Evolutionary conservation across 2,113 vertebrate species (phyloP), one percentile per base, ranked within the genome.

Genomic region (Pampusana beccarii): DNA sequence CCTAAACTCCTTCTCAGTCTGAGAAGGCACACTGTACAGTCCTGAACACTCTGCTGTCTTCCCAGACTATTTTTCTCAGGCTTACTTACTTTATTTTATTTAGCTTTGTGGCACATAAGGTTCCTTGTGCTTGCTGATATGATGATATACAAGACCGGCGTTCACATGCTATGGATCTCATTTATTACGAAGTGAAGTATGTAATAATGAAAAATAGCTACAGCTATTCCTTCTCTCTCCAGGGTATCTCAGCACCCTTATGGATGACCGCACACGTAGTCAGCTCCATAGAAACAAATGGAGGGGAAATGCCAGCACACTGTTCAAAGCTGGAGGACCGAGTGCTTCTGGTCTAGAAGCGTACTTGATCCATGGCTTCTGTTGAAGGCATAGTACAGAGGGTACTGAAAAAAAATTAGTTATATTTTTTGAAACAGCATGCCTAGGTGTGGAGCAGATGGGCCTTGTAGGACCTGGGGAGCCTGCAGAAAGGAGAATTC

Each of bases 151-250:
- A 96, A 96, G 96, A 84, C 80, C 53, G 56, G 75, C 42, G 93
- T 86, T 96, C 96, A 89, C 96, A 96, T 54, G 94, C 96, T 92
- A 74, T 95, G 97, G 97, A 94, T 97, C 97, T 98, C 97, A 97
- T 97, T 98, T 97, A 98, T 98, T 98, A 98, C 48, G 3, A 97
- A 97, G 97, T 85, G 93, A 97, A 97, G 97, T 96, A 97, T 96
- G 95, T 98, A 98, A 98, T 98, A 97, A 95, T 97, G 98, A 98
- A 98, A 97, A 98, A 98, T 97, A 88, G 95, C 96, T 95, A 46
- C 67, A 92, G 40, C 89, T 70, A 94, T 86, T 95, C 91, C 86
- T 94, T 83, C 95, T 85, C 97, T 96, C 97, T 98, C 97, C 74
- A 86, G 97, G 94, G 97, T 96, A 90, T 96, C 95, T 96, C 90